phyloP scores from a whole-genome alignment of 2,113 vertebrate species.

The Microcebus murinus region DNA sequence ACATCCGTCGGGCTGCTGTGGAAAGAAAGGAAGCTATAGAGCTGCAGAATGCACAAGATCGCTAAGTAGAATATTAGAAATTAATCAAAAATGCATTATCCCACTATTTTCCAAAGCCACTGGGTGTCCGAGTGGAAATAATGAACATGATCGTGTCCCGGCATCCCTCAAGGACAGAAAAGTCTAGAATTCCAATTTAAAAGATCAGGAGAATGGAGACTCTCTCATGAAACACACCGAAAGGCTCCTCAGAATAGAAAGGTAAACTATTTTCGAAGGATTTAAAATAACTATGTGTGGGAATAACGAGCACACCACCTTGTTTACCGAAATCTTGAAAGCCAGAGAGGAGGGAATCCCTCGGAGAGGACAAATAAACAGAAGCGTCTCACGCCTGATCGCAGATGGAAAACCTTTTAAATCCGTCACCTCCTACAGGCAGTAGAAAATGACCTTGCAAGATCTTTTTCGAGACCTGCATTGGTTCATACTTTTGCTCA shows the following conservation, averaged over 20 bases:
- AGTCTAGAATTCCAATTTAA: background rate
- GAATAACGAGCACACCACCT: background rate
- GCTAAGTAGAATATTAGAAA: background rate
- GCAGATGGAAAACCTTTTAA: background rate
- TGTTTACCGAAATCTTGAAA: constrained; percentile 3
- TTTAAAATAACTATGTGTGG: background rate
- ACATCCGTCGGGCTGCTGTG: background rate
- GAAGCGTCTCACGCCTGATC: background rate
- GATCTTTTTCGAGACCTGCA: background rate
- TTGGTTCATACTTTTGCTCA: background rate
- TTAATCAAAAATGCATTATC: background rate
- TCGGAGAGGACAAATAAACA: background rate
- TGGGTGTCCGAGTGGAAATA: background rate
- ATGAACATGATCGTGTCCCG: background rate
- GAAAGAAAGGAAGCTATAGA: background rate
- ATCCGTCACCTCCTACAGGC: background rate
- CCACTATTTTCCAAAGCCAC: background rate
- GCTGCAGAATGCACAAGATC: background rate
- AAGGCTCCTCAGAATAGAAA: background rate
- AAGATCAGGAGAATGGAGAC: background rate
- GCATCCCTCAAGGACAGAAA: background rate
- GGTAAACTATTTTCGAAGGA: background rate
- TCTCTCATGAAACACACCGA: background rate
- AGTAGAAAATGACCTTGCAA: background rate
- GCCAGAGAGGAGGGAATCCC: background rate